Conservation (phyloP, 2,797 vertebrate genomes). For the Hipposideros larvatus region DNA sequence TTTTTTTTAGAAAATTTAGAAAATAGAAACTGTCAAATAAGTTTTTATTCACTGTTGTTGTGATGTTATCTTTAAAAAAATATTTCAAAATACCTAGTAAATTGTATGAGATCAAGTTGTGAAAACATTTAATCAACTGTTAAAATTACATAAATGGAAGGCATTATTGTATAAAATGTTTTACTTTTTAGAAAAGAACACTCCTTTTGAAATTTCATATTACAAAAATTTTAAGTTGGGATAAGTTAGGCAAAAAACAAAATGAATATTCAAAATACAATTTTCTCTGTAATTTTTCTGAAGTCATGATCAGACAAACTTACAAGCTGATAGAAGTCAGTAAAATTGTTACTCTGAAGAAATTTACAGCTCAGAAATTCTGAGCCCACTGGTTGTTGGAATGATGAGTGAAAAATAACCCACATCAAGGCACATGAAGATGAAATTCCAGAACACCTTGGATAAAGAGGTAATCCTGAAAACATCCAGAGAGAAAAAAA, state of each 20-base stretch:
- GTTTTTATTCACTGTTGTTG: background rate
- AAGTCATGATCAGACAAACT: background rate
- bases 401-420: background rate
- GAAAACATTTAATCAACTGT: background rate
- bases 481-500: background rate
- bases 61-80: background rate
- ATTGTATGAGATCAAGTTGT: constrained; percentile 8
- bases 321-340: background rate
- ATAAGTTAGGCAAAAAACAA: constrained; percentile 30
- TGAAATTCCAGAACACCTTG: constrained; percentile 1
- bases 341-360: constrained; percentile 34
- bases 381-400: background rate
- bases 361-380: constrained; percentile 19
- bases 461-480: background rate
- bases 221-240: constrained; percentile 27
- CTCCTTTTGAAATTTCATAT: background rate
- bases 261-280: background rate
- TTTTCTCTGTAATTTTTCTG: constrained; percentile 46
- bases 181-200: background rate
- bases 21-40: background rate
- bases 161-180: background rate
- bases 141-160: constrained; percentile 14
- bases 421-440: background rate
- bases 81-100: constrained; percentile 10
- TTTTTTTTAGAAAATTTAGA: too few relatives aligned